Base-by-base conservation (phyloP, 2,888 invertebrate species). In the Thereva nobilitata region DNA sequence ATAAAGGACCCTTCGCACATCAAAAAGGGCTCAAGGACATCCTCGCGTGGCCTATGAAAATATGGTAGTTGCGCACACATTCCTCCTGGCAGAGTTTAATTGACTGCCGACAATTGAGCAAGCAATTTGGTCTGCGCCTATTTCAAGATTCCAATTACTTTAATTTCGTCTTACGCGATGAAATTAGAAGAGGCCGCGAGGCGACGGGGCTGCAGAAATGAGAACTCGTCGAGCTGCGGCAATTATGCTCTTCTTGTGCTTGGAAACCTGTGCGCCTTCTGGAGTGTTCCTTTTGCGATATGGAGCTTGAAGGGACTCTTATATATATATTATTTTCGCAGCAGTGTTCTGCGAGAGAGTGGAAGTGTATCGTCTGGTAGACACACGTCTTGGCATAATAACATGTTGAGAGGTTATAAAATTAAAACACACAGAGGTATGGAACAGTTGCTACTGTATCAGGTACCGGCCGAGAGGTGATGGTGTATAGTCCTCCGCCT, bases 311-410 rank as follows among this genome's bases (percentile, higher is more conserved):
- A 59, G 59, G 59, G 59, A 59, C 35, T 59, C 49, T 59, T 59
- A 47, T 47, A 8, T 47, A n/a, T n/a, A 23, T 23, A 23, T 23
- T 23, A 23, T 23, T 23, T 23, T 2, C 2, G 23, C 23, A 23
- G 23, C 23, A 23, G 23, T 23, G 23, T 23, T 38, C 47, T 47
- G 47, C 54, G 47, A 57, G 47, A 50, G 45, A 50, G 57, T 69
- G 64, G 68, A 72, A 71, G 72, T 72, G 69, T 71, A 73, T 71
- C 73, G 73, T 72, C 73, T 72, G 73, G 73, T 71, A 73, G 73
- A 73, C 73, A 73, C 73, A 73, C 73, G 73, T 73, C 73, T 71
- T 71, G 70, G 64, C 71, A 71, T 72, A 73, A 73, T 73, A 73
- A 73, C 72, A 73, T 68, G 72, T 72, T 71, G 72, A 72, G 70